phyloP scores from a whole-genome alignment of 2,888 invertebrate species.

The Eristalis intricaria region DNA sequence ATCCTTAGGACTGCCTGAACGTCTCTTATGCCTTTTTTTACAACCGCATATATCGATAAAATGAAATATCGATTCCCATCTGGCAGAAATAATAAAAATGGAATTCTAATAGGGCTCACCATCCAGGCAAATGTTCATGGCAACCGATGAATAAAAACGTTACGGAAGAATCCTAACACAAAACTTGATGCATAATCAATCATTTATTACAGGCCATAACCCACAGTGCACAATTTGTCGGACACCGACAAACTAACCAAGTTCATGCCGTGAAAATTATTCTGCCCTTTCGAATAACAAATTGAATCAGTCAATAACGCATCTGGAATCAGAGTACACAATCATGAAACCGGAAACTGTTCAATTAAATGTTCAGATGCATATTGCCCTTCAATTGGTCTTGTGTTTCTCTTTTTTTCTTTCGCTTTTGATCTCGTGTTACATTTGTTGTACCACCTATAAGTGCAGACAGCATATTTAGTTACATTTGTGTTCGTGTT shows the following conservation, averaged over 20 bases:
- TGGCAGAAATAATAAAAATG: neutral
- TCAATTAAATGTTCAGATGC: conserved; percentile 19
- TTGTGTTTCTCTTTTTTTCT: neutral
- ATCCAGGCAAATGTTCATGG: neutral
- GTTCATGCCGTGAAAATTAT: neutral
- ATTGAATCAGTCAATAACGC: conserved; percentile 11
- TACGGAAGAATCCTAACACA: neutral
- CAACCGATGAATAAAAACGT: neutral
- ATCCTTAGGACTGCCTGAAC: neutral
- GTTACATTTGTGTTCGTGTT: conserved; percentile 4
- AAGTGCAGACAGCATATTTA: neutral
- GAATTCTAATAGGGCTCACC: neutral
- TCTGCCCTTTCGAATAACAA: conserved; percentile 5
- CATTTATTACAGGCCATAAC: neutral
- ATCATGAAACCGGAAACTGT: conserved; percentile 18
- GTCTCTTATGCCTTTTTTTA: neutral
- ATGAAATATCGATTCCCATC: neutral
- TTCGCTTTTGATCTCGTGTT: conserved; percentile 1
- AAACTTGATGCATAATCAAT: neutral
- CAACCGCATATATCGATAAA: neutral
- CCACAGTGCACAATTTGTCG: neutral
- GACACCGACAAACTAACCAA: neutral
- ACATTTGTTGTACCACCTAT: neutral
- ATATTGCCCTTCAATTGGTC: neutral
- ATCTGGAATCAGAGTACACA: conserved; percentile 1